phyloP scores from a whole-genome alignment of 2,113 vertebrate genomes.

The Dryoscopus gambensis region DNA sequence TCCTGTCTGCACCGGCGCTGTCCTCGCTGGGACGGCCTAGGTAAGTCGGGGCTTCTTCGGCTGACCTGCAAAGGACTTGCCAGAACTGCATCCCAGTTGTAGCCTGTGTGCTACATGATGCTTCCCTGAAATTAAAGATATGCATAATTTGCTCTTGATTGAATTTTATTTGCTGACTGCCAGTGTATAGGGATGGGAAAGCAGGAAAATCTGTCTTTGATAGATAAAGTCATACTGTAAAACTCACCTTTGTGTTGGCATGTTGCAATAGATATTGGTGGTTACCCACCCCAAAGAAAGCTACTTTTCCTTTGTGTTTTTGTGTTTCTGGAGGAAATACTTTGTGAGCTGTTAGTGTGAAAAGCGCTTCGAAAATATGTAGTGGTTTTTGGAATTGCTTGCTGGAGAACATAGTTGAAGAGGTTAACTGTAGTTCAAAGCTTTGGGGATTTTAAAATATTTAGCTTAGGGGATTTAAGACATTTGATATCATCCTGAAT shows the following conservation, averaged over 20 bases:
- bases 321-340: neutral
- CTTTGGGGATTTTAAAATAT: neutral
- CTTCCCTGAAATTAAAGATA: neutral
- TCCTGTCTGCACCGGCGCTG: neutral
- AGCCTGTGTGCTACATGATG: neutral
- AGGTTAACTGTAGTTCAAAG: neutral
- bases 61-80: neutral
- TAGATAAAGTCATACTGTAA: neutral
- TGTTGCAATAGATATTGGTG: neutral
- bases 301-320: neutral
- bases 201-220: neutral
- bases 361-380: neutral
- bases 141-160: neutral
- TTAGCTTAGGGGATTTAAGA: neutral
- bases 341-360: neutral
- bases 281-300: neutral
- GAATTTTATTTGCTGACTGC: neutral
- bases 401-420: neutral
- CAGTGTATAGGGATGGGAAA: neutral
- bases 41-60: neutral
- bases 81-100: accelerated
- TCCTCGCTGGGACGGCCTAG: neutral
- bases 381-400: neutral
- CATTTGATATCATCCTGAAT: neutral
- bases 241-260: neutral